Percentiles rank a stretch among this genome's conserved stretches.
These are phyloP conservation scores for Auanema freiburgensis DNA, from an alignment of 2,888 invertebrate species.

Conservation along the genomic window DNA sequence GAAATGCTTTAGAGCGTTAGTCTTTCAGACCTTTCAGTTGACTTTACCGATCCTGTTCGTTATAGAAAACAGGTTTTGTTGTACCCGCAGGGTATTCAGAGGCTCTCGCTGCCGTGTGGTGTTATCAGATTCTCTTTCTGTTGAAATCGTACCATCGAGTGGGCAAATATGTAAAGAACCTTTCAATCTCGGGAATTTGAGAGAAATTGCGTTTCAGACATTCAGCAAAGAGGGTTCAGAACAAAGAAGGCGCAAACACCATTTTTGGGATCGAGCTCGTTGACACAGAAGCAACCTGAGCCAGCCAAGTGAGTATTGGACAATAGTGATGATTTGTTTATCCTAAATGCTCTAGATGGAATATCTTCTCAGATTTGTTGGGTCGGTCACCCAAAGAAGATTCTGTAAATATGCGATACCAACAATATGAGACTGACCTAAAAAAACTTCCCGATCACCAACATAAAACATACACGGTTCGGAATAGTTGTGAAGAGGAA, in stretches of 20 bases:
- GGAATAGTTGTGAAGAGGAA: neutral
- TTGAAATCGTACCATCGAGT: no score
- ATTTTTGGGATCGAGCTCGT: neutral
- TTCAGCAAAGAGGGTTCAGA: conserved; percentile 48
- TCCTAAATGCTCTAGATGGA: conserved; percentile 11
- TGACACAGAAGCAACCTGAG: neutral
- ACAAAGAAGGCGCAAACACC: conserved; percentile 26
- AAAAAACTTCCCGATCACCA: conserved; percentile 53
- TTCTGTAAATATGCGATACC: conserved; percentile 35
- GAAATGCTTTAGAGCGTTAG: no score
- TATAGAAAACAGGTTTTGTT: no score
- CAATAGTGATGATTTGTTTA: conserved; percentile 1
- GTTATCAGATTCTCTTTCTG: no score
- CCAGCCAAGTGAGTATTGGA: neutral
- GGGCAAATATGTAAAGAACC: no score
- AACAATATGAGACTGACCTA: conserved; percentile 48
- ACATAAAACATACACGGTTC: conserved; percentile 47
- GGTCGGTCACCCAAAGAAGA: conserved; percentile 12
- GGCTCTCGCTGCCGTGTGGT: no score
- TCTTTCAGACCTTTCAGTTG: no score
- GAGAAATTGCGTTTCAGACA: conserved; percentile 24
- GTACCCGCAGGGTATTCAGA: no score
- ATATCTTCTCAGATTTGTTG: conserved; percentile 18
- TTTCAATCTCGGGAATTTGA: no score
- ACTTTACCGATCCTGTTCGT: no score